Conservation (phyloP, 2,888 invertebrate species). For the Lasioglossum calceatum region DNA sequence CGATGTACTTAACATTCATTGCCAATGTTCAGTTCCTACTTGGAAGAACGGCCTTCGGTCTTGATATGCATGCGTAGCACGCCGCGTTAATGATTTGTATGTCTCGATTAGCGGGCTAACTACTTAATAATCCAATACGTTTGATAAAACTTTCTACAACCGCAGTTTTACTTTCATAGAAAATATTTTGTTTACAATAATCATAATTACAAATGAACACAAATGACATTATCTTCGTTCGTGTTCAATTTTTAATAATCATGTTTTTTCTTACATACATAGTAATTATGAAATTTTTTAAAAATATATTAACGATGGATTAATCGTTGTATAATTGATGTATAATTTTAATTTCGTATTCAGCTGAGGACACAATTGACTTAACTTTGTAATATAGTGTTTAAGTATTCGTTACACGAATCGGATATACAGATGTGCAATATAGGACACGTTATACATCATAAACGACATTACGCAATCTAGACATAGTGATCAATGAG, state of each 20-base stretch:
- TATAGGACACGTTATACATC: neutral
- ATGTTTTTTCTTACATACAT: neutral
- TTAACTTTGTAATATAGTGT: neutral
- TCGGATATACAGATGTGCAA: neutral
- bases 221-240: too few species aligned
- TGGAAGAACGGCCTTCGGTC: slow-evolving; percentile 58
- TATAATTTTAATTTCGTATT: neutral
- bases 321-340: neutral
- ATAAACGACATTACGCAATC: neutral
- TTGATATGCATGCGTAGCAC: slow-evolving; percentile 50
- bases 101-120: neutral
- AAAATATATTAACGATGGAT: neutral
- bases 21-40: slow-evolving; percentile 45
- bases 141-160: neutral
- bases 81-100: slow-evolving; percentile 57
- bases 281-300: neutral
- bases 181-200: neutral
- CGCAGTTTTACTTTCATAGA: neutral
- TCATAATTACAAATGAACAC: neutral
- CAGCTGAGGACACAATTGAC: neutral
- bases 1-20: slow-evolving; percentile 50
- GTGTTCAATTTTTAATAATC: neutral
- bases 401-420: neutral
- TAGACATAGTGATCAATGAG: neutral
- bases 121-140: neutral